Percentiles rank a stretch among this genome's conserved stretches.
These are phyloP conservation scores for Brachionus plicatilis DNA, from an alignment of 1,140 invertebrate species.

Conservation along the genomic window DNA sequence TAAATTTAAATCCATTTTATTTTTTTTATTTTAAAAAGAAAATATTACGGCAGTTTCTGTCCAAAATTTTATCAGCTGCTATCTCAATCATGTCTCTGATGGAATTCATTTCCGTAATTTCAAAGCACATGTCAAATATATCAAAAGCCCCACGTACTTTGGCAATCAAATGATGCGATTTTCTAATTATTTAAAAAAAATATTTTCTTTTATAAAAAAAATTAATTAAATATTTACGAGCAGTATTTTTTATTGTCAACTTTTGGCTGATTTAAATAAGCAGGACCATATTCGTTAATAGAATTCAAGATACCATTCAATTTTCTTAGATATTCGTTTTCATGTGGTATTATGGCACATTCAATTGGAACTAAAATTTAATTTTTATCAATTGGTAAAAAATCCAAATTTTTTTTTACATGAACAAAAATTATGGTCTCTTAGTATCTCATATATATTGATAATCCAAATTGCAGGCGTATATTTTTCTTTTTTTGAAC, in stretches of 20 bases:
- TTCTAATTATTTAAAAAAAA: neutral
- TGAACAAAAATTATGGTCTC: neutral
- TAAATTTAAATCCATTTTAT: neutral
- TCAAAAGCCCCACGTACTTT: neutral
- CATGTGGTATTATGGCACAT: slow-evolving; percentile 8
- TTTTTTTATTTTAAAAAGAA: neutral
- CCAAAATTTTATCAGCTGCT: neutral
- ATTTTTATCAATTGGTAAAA: neutral
- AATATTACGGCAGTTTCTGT: slow-evolving; percentile 21
- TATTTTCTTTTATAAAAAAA: neutral
- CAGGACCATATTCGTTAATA: neutral
- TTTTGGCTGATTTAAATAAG: slow-evolving; percentile 23
- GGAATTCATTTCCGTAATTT: neutral
- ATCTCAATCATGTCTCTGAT: neutral
- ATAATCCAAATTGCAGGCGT: slow-evolving; percentile 29
- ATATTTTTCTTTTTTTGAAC: neutral
- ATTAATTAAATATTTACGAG: neutral
- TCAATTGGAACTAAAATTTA: slow-evolving; percentile 11
- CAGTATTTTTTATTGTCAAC: slow-evolving; percentile 39
- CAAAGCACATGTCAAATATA: slow-evolving; percentile 25
- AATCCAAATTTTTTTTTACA: neutral
- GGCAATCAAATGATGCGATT: slow-evolving; percentile 15
- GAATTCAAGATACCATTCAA: neutral
- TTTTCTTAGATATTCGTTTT: slow-evolving; percentile 16
- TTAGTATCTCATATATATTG: slow-evolving; percentile 24